Conservation (phyloP, 2,113 vertebrate species). For the Fulmarus glacialis region DNA sequence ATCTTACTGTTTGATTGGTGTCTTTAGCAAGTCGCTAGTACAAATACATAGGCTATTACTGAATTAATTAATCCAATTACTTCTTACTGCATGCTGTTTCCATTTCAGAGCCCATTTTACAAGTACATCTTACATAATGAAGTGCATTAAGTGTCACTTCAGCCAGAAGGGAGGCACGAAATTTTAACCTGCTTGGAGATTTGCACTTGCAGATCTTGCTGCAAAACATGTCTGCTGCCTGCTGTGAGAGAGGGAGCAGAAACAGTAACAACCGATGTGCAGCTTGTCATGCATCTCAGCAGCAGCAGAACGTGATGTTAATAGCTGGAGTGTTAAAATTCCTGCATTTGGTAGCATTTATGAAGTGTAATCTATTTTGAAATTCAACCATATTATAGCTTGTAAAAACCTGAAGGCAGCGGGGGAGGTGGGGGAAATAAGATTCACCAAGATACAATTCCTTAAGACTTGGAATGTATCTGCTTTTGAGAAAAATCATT, state of each 20-base stretch:
- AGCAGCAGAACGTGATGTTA: neutral
- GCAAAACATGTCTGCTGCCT: neutral
- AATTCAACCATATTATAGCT: neutral
- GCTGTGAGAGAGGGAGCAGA: neutral
- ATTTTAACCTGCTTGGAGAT: neutral
- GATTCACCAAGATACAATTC: neutral
- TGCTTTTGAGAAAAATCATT: neutral
- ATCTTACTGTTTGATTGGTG: neutral
- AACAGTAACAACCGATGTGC: neutral
- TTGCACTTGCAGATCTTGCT: neutral
- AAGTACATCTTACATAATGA: neutral
- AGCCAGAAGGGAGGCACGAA: neutral
- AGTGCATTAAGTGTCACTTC: neutral
- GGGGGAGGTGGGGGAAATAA: neutral
- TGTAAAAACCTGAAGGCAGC: neutral
- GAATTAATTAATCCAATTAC: neutral
- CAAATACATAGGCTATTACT: neutral
- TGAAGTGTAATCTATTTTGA: neutral
- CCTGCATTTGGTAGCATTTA: neutral
- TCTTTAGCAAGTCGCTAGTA: neutral
- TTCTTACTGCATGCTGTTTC: neutral
- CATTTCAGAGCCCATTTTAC: neutral
- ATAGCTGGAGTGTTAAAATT: neutral
- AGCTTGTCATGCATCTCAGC: neutral
- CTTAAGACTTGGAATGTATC: neutral